phyloP scores from a whole-genome alignment of 2,888 invertebrate species.

The Synergus japonicus region DNA sequence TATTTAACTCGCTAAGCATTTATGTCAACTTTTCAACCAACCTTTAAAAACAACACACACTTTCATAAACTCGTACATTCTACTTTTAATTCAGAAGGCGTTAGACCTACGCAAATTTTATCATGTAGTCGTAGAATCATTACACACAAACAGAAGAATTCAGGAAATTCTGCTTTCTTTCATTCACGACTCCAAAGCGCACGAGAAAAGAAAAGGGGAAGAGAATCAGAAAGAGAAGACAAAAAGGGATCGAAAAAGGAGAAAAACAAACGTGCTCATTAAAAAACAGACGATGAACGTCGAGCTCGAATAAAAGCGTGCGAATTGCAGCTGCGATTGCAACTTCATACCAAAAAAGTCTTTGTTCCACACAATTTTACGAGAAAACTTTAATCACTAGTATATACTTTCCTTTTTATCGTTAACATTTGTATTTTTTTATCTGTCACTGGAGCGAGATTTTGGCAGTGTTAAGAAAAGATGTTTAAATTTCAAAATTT shows the following conservation, averaged over 20 bases:
- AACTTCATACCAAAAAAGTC: not conserved
- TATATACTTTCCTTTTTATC: not conserved
- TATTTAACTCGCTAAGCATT: too few species aligned
- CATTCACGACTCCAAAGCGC: constrained; percentile 25
- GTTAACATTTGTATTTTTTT: not conserved
- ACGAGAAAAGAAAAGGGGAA: not conserved
- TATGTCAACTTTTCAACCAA: too few species aligned
- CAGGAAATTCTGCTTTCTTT: constrained; percentile 18
- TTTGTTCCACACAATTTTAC: not conserved
- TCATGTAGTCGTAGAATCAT: not conserved
- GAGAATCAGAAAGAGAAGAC: constrained; percentile 17
- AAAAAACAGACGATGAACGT: constrained; percentile 28
- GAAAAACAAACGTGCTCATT: constrained; percentile 2
- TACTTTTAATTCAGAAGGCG: constrained; percentile 12
- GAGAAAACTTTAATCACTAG: not conserved
- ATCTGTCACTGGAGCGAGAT: not conserved
- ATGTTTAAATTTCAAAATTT: not conserved
- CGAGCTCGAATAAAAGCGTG: constrained; percentile 13
- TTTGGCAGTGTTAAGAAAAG: constrained; percentile 4
- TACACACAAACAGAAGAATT: constrained; percentile 8
- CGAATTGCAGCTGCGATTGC: constrained; percentile 28
- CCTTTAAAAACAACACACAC: too few species aligned
- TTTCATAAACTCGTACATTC: not conserved
- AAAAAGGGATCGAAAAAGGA: not conserved
- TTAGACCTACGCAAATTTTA: not conserved